Base-by-base conservation (phyloP, 2,888 invertebrate genomes). In the Buathra laborator region DNA sequence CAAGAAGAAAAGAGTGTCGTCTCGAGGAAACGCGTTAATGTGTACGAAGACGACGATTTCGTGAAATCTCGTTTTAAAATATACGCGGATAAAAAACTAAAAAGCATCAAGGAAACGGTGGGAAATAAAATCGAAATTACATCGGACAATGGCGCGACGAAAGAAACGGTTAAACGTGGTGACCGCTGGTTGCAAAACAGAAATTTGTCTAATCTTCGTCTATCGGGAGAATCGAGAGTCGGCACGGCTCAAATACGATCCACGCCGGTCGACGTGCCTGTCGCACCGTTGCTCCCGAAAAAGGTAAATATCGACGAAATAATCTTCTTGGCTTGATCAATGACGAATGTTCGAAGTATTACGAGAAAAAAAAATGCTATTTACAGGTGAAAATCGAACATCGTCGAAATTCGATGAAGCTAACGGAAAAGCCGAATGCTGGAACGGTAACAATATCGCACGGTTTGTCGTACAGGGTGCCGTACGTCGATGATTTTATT, bases 401-500 rank as follows among this genome's bases (percentile, higher is more conserved):
- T 71, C 64, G 68, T 24, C 43, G 82, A 7, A 29, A 59, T 48
- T 46, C 46, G 9, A 71, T 16, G 44, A 51, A 19, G 0, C 44
- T 37, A 19, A 37, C 3, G 6, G 70, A 79, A 53, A 71, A 32
- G 62, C 7, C 44, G n/a, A 24, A 19, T 1, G 37, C 1, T 44
- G 12, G 37, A 10, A 68, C 24, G 14, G 14, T 4, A 29, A 53
- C 29, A 0, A 48, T 53, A 10, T 16, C 46, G 29, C 51, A 24
- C 4, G 9, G 37, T 76, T 32, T 53, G 3, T 3, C 10, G 37
- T 67, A 67, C 24, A 51, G 59, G 12, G 62, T 82, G 29, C 67
- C 75, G 1, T 90, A 92, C 24, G 81, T 85, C 43, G 72, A 86
- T 0, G 86, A 87, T 16, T 48, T 89, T 7, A 75, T 87, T 1